Conservation (phyloP, 2,113 vertebrate genomes). For the Carlito syrichta region DNA sequence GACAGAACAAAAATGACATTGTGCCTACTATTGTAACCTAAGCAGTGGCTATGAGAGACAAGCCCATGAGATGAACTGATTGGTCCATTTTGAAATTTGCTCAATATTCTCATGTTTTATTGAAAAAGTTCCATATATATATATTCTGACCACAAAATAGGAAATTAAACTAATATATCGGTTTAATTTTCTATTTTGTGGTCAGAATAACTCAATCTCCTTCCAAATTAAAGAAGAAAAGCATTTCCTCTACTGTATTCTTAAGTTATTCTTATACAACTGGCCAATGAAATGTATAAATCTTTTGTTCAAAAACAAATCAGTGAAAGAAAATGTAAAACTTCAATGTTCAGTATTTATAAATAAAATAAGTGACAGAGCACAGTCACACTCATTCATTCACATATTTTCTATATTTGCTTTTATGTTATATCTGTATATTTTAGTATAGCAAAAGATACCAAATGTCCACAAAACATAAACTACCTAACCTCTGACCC, state of each 20-base stretch:
- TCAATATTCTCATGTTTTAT: not conserved
- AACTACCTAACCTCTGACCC: not conserved
- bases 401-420: not conserved
- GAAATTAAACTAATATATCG: too few species aligned
- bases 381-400: not conserved
- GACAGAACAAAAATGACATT: not conserved
- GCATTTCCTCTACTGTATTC: accelerated
- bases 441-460: not conserved
- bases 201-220: not conserved
- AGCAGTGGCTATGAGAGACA: not conserved
- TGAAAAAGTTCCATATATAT: not conserved
- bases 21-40: not conserved
- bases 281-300: not conserved
- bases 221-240: not conserved
- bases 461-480: not conserved
- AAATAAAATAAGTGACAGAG: not conserved
- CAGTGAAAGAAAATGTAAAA: not conserved
- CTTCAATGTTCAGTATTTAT: not conserved
- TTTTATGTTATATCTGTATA: not conserved
- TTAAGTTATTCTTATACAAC: not conserved
- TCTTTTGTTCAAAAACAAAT: not conserved
- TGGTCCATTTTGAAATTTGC: not conserved
- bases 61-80: not conserved
- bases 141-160: too few species aligned
- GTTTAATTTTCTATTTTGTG: not conserved